Evolutionary conservation across 2,888 invertebrate species (phyloP).

Genomic region (Drosophila mimica): DNA sequence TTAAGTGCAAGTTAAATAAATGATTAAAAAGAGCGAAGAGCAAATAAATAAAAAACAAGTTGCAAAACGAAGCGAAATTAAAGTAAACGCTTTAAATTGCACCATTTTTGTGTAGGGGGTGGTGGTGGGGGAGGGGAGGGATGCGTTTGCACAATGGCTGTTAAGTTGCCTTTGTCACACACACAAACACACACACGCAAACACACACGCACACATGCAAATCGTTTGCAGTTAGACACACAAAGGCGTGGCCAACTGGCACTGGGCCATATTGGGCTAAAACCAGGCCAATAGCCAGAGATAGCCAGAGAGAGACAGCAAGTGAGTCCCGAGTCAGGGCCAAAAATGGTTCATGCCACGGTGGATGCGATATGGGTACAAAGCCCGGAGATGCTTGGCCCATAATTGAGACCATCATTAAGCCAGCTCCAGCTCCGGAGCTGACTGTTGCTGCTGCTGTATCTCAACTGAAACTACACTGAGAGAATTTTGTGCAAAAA

Average conservation of each 20-base stretch:
- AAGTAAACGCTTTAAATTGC: conserved; percentile 47
- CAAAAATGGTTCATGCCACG: conserved; percentile 36
- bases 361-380: conserved; percentile 10
- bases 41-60: background rate
- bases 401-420: conserved; percentile 80
- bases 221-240: conserved; percentile 40
- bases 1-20: conserved; percentile 10
- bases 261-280: conserved; percentile 62
- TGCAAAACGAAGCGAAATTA: conserved; percentile 3
- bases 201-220: conserved; percentile 24
- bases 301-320: conserved; percentile 15
- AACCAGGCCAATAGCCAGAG: conserved; percentile 41
- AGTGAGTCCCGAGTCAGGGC: conserved; percentile 30
- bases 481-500: background rate
- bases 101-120: conserved; percentile 24
- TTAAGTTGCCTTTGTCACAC: conserved; percentile 58
- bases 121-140: background rate
- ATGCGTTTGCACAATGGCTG: conserved; percentile 24
- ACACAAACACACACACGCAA: conserved; percentile 8
- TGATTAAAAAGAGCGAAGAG: conserved; percentile 3
- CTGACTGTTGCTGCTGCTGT: conserved; percentile 18
- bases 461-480: background rate
- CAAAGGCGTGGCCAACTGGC: conserved; percentile 65
- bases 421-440: conserved; percentile 51
- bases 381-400: conserved; percentile 44